phyloP scores from a whole-genome alignment of 2,797 vertebrate species.

The Novumbra hubbsi region DNA sequence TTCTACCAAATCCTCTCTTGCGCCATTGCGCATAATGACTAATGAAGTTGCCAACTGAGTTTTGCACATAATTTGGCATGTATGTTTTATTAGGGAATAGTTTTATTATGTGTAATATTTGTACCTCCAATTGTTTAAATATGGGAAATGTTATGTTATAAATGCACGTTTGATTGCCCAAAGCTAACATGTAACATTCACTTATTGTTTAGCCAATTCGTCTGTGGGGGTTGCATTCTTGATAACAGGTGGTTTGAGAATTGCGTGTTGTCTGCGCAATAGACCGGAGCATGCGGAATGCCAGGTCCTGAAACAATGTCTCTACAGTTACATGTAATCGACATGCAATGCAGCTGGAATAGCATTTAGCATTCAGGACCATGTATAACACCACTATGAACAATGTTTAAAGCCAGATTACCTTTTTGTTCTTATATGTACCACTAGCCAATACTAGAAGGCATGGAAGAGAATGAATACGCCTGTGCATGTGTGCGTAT shows the following conservation, averaged over 20 bases:
- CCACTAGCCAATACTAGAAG: too few species aligned
- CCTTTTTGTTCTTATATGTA: not conserved
- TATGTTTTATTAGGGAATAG: not conserved
- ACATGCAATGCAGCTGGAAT: not conserved
- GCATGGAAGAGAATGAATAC: too few species aligned
- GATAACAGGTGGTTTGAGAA: conserved; percentile 60
- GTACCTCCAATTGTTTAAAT: not conserved
- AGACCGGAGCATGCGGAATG: conserved; percentile 19
- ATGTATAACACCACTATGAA: not conserved
- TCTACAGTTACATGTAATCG: not conserved
- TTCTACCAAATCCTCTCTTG: conserved; percentile 1
- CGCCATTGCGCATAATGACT: conserved; percentile 20
- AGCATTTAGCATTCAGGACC: not conserved
- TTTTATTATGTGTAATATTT: not conserved
- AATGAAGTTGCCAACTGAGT: conserved; percentile 40
- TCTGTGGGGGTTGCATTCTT: not conserved
- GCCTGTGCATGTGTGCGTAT: not conserved
- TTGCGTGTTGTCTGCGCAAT: conserved; percentile 23
- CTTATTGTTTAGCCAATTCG: not conserved
- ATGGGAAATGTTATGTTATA: not conserved
- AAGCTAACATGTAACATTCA: not conserved
- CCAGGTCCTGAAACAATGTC: not conserved
- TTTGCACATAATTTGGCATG: not conserved
- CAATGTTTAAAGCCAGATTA: not conserved
- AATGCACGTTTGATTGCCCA: too few species aligned